Percentiles rank a stretch among this genome's conserved stretches.
Evolutionary conservation across 2,113 vertebrate species (phyloP).

Genomic region (Nothocercus nigrocapillus): DNA sequence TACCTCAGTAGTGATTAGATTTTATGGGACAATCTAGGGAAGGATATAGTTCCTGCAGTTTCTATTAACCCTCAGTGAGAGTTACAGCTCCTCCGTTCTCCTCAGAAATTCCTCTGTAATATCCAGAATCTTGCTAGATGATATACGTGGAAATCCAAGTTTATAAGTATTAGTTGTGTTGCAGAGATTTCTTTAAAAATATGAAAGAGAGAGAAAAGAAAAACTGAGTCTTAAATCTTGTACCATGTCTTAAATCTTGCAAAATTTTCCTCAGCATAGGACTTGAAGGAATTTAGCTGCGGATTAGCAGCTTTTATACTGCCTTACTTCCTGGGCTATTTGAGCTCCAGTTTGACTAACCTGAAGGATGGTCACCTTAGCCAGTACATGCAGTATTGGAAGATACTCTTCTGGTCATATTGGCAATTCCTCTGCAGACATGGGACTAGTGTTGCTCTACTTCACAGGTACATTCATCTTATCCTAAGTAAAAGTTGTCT

Average conservation of each 20-base stretch:
- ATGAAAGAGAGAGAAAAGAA: too few species aligned
- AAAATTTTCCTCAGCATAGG: neutral
- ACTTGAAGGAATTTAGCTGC: neutral
- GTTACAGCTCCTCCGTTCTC: neutral
- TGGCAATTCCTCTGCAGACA: neutral
- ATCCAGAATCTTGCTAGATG: neutral
- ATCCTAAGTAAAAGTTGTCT: neutral
- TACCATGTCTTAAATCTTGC: neutral
- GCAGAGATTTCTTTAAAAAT: neutral
- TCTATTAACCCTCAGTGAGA: neutral
- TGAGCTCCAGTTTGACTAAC: neutral
- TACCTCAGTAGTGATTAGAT: neutral
- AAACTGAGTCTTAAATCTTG: neutral
- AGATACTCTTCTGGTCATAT: neutral
- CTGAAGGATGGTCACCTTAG: too few species aligned
- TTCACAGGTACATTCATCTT: neutral
- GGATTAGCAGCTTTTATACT: neutral
- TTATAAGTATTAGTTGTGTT: neutral
- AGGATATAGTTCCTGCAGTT: neutral
- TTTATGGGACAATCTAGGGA: neutral
- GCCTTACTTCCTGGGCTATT: neutral
- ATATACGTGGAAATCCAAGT: neutral
- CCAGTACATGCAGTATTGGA: neutral
- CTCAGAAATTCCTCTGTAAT: neutral
- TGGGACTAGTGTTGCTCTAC: neutral